These are phyloP conservation scores for Leuciscus waleckii DNA, from an alignment of 2,797 vertebrate genomes.

Conservation along the genomic window DNA sequence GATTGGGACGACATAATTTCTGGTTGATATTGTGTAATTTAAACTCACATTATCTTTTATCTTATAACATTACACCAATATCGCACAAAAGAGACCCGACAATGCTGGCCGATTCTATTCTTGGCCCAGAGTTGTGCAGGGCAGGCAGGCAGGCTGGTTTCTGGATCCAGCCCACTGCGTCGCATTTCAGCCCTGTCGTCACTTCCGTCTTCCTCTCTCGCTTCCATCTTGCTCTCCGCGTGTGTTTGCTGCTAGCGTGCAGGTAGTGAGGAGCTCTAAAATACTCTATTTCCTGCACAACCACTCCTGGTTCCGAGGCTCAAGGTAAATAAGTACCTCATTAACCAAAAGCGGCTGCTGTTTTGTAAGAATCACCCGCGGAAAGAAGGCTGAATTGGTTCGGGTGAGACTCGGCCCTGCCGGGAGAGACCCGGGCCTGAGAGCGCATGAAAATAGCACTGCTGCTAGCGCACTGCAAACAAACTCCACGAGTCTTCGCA, in stretches of 20 bases:
- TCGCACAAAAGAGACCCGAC: not conserved
- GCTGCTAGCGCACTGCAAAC: slow-evolving; percentile 9
- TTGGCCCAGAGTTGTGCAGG: slow-evolving; percentile 14
- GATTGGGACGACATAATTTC: not conserved
- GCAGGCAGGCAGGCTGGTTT: not conserved
- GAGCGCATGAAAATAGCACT: slow-evolving; percentile 18
- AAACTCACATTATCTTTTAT: not conserved
- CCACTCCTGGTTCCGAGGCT: slow-evolving; percentile 62
- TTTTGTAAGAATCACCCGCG: not conserved
- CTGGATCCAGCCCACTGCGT: slow-evolving; percentile 23
- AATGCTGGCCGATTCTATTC: not conserved
- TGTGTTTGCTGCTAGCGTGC: slow-evolving; percentile 81
- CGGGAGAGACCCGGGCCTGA: slow-evolving; percentile 46
- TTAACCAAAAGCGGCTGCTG: slow-evolving; percentile 1
- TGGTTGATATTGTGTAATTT: not conserved
- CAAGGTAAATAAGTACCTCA: slow-evolving; percentile 70
- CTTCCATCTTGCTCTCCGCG: slow-evolving; percentile 84
- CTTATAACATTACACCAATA: not conserved
- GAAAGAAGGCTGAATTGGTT: slow-evolving; percentile 2
- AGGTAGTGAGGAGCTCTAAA: slow-evolving; percentile 80
- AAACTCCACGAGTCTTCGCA: not conserved
- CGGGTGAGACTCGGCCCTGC: slow-evolving; percentile 20
- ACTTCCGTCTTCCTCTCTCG: slow-evolving; percentile 78
- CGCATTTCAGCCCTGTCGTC: slow-evolving; percentile 66
- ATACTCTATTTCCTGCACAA: slow-evolving; percentile 70